Base-by-base conservation (phyloP, 2,113 vertebrate genomes). In the Camelus dromedarius region DNA sequence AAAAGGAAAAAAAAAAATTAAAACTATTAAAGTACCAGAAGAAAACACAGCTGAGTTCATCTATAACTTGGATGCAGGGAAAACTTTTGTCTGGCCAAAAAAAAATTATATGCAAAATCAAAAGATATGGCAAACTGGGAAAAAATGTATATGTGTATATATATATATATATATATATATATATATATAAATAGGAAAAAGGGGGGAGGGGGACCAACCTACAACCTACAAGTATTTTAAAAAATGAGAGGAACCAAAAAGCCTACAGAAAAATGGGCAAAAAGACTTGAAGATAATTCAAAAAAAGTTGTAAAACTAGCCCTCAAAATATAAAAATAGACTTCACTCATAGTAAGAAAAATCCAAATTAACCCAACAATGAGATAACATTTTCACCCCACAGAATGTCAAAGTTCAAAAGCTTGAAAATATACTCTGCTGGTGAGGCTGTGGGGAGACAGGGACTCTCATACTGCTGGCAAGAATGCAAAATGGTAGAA, bases 271-370 rank as follows among this genome's bases (percentile, higher is more conserved):
- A 83, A 93, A 89, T 22, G 11, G 8, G 22, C 50, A 81, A 89
- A 89, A 85, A 88, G 56, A 80, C 48, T 93, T 60, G 6, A 76
- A 82, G 19, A 67, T 48, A 91, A 79, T 80, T 91, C 2, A 15
- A 70, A 87, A 87, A 64, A 70, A n/a, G 22, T 64, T 38, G 42
- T 30, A 81, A 48, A 69, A 75, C 75, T 62, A 8, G 1, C 6
- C 46, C 73, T 73, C 83, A 79, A 96, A 70, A 93, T 48, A 89
- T 24, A 90, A 72, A 88, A 91, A 67, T n/a, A 73, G 32, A 81
- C 6, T 46, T 81, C 32, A 88, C 32, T 85, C 30, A 58, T 32
- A 93, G 18, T 79, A 76, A 87, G 16, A 89, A n/a, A 89, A 87
- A 79, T 73, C 85, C 5, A 93, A 87, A 93, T 30, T 79, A 69